phyloP scores from a whole-genome alignment of 2,888 invertebrate genomes.

The Erebia aethiops region DNA sequence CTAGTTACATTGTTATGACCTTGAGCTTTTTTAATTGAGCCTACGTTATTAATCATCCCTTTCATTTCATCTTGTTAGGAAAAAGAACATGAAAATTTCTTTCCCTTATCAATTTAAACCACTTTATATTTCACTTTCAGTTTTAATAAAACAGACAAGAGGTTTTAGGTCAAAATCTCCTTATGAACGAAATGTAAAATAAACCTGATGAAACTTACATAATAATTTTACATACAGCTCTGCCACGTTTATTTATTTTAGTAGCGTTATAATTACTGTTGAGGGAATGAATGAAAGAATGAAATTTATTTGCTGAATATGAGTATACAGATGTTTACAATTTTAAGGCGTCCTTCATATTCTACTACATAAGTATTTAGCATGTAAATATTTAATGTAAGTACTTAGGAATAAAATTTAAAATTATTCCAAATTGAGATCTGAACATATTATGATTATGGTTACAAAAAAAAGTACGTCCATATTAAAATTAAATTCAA shows the following conservation, averaged over 20 bases:
- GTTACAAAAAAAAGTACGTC: no score
- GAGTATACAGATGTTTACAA: no score
- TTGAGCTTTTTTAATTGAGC: background rate
- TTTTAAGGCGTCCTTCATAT: no score
- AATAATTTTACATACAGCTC: background rate
- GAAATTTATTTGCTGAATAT: no score
- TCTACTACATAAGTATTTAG: no score
- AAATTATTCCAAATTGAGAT: no score
- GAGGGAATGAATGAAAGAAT: no score
- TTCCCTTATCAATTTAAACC: slow-evolving; percentile 12
- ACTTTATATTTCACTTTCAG: slow-evolving; percentile 34
- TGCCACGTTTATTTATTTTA: slow-evolving; percentile 1
- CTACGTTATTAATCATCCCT: slow-evolving; percentile 25
- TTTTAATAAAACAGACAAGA: slow-evolving; percentile 34
- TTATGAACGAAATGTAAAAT: slow-evolving; percentile 5
- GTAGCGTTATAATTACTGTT: background rate
- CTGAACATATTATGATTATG: no score
- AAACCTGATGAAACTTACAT: slow-evolving; percentile 9
- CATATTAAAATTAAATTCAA: no score
- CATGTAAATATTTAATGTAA: no score
- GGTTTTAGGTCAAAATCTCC: slow-evolving; percentile 27
- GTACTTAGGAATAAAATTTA: no score
- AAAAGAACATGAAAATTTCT: slow-evolving; percentile 29
- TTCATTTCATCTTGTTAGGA: slow-evolving; percentile 24
- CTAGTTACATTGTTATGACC: no score